Base-by-base conservation (phyloP, 2,113 vertebrate species). In the Paradoxurus hermaphroditus region DNA sequence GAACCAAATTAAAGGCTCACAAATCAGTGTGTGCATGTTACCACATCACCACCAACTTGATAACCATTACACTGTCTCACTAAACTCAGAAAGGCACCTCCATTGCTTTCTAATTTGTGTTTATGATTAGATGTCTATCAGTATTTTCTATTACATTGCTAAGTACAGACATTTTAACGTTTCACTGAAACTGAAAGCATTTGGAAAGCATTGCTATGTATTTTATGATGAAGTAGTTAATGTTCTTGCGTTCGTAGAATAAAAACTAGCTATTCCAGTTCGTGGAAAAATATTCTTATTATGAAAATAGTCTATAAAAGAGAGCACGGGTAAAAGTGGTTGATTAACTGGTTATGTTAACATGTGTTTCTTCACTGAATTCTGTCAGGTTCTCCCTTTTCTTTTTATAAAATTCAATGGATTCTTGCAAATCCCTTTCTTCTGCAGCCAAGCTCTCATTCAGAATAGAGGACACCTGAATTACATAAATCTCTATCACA, bases 401-500 rank as follows among this genome's bases (percentile, higher is more conserved):
- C 68, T 83, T 82, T 59, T 88, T 90, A 93, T 92, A 96, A 96
- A 96, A 98, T 95, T 96, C 92, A 78, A 77, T 44, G 86, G 72
- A 31, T 39, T 97, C 4, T 91, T 98, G 93, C 91, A 98, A 98
- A 97, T 5, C 31, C 25, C 18, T 82, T 96, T 97, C 97, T 91
- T 94, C 90, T 86, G 41, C 56, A 91, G 91, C 65, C 97, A 96
- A 95, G 87, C 94, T 98, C 98, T 98, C 98, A 97, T 98, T 98
- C 98, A 99, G 98, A 99, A 98, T 98, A 81, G 96, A 98, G 98
- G 98, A 99, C 99, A 99, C 99, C 98, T 99, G 99, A 99, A 98
- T 98, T 98, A 97, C 99, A 99, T 99, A 99, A 99, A 99, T 99
- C 99, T 99, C 98, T 98, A 99, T 99, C 98, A 98, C 98, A 99